Evolutionary conservation across 2,888 invertebrate genomes (phyloP).

Genomic region (Diploptera punctata): DNA sequence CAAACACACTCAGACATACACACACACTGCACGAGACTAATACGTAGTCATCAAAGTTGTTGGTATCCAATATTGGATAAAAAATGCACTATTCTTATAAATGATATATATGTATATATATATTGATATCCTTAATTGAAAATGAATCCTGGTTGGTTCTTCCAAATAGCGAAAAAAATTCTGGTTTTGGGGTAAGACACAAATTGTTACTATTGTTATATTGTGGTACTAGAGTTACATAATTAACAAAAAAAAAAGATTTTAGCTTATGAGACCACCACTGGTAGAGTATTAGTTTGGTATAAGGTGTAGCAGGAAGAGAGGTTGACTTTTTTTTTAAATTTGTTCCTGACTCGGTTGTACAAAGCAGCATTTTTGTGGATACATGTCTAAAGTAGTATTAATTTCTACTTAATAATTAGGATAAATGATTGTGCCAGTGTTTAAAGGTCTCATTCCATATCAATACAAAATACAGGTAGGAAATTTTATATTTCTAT

Average conservation of each 20-base stretch:
- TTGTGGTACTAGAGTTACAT: constrained; percentile 15
- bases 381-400: not conserved
- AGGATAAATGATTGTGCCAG: not conserved
- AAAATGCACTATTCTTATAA: constrained; percentile 27
- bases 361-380: not conserved
- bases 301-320: not conserved
- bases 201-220: constrained; percentile 7
- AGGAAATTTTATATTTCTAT: too few species aligned
- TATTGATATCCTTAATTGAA: not conserved
- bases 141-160: constrained; percentile 31
- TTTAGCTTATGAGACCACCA: constrained; percentile 12
- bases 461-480: not conserved
- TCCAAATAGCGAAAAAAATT: constrained; percentile 15
- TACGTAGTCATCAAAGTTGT: constrained; percentile 27
- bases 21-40: constrained; percentile 11
- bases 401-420: not conserved
- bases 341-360: not conserved
- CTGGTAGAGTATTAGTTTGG: not conserved
- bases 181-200: not conserved
- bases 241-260: not conserved
- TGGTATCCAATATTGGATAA: constrained; percentile 16
- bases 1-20: too few species aligned
- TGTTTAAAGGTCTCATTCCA: not conserved
- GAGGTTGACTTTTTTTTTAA: not conserved
- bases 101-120: too few species aligned